Evolutionary conservation across 2,113 vertebrate genomes (phyloP).

Genomic region (Myanophis thanlyinensis): DNA sequence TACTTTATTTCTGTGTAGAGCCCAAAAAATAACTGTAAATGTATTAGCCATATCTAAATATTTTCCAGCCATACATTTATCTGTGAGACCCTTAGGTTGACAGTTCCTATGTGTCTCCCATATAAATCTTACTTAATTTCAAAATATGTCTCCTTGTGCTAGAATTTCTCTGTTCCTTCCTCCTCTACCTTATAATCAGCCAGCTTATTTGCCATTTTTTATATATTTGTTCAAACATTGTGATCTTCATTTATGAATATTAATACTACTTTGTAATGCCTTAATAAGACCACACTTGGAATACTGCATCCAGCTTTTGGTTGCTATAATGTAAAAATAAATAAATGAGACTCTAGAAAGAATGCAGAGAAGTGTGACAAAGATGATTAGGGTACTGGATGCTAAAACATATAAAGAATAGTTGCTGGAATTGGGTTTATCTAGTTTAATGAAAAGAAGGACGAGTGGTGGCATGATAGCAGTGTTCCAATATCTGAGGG

Average conservation of each 20-base stretch:
- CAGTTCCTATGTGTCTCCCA: not conserved
- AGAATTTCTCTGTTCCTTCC: not conserved
- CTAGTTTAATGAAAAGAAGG: not conserved
- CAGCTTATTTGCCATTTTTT: not conserved
- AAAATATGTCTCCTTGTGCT: not conserved
- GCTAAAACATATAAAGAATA: not conserved
- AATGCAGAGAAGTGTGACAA: not conserved
- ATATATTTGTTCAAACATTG: not conserved
- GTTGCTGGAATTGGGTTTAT: not conserved
- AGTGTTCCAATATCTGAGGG: not conserved
- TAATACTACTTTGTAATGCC: not conserved
- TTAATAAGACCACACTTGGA: not conserved
- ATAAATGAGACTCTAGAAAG: not conserved
- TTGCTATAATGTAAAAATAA: not conserved
- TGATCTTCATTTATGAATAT: not conserved
- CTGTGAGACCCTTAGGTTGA: not conserved
- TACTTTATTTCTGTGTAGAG: not conserved
- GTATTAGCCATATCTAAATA: not conserved
- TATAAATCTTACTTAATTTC: not conserved
- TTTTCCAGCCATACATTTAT: not conserved
- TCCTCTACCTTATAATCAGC: not conserved
- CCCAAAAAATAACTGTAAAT: not conserved
- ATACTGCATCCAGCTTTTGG: not conserved
- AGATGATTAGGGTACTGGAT: not conserved
- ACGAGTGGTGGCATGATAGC: not conserved